Percentiles rank a stretch among this genome's conserved stretches.
Conservation (phyloP, 2,797 vertebrate genomes). For the Poeciliopsis infans region DNA sequence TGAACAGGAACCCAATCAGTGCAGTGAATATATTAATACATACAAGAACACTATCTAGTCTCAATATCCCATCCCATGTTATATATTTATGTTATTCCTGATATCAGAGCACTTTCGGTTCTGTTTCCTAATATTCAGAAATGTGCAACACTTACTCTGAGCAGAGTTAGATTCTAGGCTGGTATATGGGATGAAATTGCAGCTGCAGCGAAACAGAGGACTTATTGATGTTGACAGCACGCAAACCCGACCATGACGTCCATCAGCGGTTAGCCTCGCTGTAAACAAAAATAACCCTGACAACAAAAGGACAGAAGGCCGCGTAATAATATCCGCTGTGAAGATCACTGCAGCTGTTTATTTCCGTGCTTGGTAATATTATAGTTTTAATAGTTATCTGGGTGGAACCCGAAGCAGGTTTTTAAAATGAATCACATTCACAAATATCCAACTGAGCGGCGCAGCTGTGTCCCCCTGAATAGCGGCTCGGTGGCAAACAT, state of each 20-base stretch:
- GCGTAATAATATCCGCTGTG: neutral
- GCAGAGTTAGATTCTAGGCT: conserved; percentile 14
- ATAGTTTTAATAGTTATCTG: rapidly evolving
- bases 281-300: neutral
- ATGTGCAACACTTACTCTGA: conserved; percentile 54
- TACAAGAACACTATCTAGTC: neutral
- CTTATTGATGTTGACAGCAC: conserved; percentile 7
- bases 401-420: neutral
- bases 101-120: neutral
- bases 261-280: conserved; percentile 40
- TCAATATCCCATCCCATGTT: neutral
- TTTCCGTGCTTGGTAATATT: neutral
- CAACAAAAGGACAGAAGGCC: neutral
- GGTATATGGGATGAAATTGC: neutral
- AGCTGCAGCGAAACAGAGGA: neutral
- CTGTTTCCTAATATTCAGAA: neutral
- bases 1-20: neutral
- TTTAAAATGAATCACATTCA: neutral
- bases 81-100: neutral
- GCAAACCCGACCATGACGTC: conserved; percentile 8
- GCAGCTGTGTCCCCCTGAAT: conserved; percentile 23
- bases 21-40: neutral
- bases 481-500: conserved; percentile 33
- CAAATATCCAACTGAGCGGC: too few species aligned
- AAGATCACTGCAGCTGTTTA: neutral